Evolutionary conservation across 2,113 vertebrate genomes (phyloP).

Genomic region (Pantherophis guttatus): DNA sequence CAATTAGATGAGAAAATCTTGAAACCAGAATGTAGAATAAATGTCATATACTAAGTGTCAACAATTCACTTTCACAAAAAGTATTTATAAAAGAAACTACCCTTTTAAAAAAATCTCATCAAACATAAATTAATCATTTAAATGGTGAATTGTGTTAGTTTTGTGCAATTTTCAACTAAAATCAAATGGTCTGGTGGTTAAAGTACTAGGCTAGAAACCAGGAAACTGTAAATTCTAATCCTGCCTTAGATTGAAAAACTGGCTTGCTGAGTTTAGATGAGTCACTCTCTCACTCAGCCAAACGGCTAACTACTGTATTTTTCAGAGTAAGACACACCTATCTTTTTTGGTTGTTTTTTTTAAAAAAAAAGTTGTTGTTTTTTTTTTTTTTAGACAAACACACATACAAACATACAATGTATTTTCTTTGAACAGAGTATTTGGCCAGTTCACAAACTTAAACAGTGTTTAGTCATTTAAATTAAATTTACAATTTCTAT

Average conservation of each 20-base stretch:
- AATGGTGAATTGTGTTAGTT: neutral
- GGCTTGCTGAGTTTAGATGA: neutral
- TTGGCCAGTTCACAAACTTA: too few species aligned
- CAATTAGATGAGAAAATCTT: neutral
- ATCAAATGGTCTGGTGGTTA: neutral
- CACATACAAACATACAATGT: too few species aligned
- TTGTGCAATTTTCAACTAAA: neutral
- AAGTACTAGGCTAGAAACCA: neutral
- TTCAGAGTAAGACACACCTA: too few species aligned
- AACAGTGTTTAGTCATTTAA: too few species aligned
- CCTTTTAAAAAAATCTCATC: slow-evolving; percentile 17
- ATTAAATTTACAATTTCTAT: too few species aligned
- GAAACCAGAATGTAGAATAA: slow-evolving; percentile 13
- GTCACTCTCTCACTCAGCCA: neutral
- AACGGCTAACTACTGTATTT: neutral
- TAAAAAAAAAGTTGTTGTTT: too few species aligned
- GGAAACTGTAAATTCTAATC: neutral
- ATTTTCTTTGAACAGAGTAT: too few species aligned
- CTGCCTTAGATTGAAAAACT: neutral
- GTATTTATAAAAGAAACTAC: neutral
- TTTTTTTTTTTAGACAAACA: too few species aligned
- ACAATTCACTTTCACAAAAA: neutral
- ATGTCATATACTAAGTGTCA: neutral
- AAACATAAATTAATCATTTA: slow-evolving; percentile 6
- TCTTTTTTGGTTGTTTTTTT: too few species aligned